phyloP scores from a whole-genome alignment of 2,888 invertebrate species.

The Papilio protenor region DNA sequence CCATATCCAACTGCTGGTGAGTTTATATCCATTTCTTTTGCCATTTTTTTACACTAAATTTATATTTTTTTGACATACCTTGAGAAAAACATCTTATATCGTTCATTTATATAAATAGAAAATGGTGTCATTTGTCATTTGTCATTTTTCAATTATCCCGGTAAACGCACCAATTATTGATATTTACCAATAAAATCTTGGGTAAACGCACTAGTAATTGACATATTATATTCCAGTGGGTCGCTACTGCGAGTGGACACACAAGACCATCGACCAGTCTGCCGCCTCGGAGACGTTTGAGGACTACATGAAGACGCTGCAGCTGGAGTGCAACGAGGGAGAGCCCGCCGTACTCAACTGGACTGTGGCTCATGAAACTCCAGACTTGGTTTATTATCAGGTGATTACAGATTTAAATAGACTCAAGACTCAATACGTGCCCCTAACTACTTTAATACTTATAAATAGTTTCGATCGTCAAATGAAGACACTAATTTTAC shows the following conservation, averaged over 20 bases:
- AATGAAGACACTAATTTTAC: not conserved
- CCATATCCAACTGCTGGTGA: conserved; percentile 91
- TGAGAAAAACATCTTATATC: no score
- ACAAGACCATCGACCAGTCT: conserved; percentile 90
- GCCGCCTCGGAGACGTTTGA: conserved; percentile 89
- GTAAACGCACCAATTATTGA: not conserved
- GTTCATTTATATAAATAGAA: no score
- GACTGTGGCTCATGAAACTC: conserved; percentile 94
- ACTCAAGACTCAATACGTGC: not conserved
- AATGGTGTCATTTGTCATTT: no score
- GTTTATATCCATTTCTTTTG: not conserved
- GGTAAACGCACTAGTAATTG: not conserved
- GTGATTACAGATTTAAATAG: conserved; percentile 76
- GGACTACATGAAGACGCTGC: conserved; percentile 90
- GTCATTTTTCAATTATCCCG: not conserved
- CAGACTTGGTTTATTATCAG: conserved; percentile 94
- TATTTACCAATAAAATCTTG: not conserved
- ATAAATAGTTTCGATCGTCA: not conserved
- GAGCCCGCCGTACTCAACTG: conserved; percentile 91
- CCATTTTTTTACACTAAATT: not conserved
- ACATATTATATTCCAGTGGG: conserved; percentile 82
- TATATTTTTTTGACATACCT: not conserved
- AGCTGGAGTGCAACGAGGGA: conserved; percentile 90
- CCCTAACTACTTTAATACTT: not conserved
- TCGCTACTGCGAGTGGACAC: conserved; percentile 94